Conservation (phyloP, 2,797 vertebrate species). For the Lemur catta region DNA sequence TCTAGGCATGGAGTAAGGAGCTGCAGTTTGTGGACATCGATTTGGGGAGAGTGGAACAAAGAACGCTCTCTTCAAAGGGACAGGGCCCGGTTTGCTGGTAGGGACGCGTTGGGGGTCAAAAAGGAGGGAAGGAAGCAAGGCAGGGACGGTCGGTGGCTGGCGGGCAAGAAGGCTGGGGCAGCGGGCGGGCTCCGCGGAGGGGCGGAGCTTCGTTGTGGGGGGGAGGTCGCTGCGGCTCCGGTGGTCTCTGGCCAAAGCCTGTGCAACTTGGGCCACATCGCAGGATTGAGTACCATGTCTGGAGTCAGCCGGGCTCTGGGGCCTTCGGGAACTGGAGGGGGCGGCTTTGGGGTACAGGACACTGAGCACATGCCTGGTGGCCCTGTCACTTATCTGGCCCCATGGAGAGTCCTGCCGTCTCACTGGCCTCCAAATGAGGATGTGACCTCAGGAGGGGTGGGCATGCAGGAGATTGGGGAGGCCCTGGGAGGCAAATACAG, state of each 20-base stretch:
- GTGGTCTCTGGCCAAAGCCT: accelerated
- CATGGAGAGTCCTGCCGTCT: background rate
- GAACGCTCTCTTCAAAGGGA: background rate
- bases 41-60: background rate
- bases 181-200: accelerated
- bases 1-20: background rate
- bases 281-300: background rate
- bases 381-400: accelerated
- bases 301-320: background rate
- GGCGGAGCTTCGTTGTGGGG: accelerated
- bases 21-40: background rate
- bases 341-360: accelerated
- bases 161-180: background rate
- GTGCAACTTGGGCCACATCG: accelerated
- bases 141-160: accelerated
- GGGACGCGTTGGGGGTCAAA: accelerated
- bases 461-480: accelerated
- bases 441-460: background rate
- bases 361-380: accelerated
- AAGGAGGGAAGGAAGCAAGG: background rate
- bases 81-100: background rate
- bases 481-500: accelerated
- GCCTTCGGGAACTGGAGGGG: accelerated
- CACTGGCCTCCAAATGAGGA: accelerated
- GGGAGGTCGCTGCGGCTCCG: too few relatives aligned